Conservation (phyloP, 2,888 invertebrate genomes). For the Vesta saturnalis region DNA sequence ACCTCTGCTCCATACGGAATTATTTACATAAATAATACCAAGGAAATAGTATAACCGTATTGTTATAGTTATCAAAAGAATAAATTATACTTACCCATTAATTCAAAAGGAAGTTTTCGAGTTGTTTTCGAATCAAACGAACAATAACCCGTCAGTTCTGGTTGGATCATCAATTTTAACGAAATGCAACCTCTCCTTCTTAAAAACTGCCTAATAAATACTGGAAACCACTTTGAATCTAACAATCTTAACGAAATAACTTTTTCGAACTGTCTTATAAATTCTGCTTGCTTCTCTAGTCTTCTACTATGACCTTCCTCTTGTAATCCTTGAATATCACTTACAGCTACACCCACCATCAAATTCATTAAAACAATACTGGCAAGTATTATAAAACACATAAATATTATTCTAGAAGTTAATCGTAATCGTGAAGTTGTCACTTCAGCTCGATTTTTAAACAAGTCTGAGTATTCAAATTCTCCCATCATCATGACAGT, state of each 20-base stretch:
- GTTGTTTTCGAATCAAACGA: conserved; percentile 41
- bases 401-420: conserved; percentile 63
- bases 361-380: conserved; percentile 68
- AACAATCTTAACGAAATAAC: conserved; percentile 46
- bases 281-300: conserved; percentile 59
- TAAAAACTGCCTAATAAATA: conserved; percentile 32
- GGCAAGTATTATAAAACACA: conserved; percentile 64
- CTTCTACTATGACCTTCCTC: conserved; percentile 54
- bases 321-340: conserved; percentile 62
- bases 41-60: no score
- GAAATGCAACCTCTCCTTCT: conserved; percentile 37
- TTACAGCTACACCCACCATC: conserved; percentile 67
- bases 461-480: conserved; percentile 63
- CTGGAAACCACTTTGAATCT: conserved; percentile 36
- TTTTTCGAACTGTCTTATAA: conserved; percentile 58
- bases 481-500: conserved; percentile 70
- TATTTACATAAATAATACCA: no score
- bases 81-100: conserved; percentile 53
- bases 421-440: conserved; percentile 42
- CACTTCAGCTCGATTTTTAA: conserved; percentile 48
- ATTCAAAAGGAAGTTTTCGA: conserved; percentile 47
- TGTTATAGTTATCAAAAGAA: no score
- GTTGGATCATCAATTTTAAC: conserved; percentile 36
- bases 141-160: conserved; percentile 33
- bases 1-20: no score